Base-by-base conservation (phyloP, 2,797 vertebrate species). In the Rhinichthys osculus region DNA sequence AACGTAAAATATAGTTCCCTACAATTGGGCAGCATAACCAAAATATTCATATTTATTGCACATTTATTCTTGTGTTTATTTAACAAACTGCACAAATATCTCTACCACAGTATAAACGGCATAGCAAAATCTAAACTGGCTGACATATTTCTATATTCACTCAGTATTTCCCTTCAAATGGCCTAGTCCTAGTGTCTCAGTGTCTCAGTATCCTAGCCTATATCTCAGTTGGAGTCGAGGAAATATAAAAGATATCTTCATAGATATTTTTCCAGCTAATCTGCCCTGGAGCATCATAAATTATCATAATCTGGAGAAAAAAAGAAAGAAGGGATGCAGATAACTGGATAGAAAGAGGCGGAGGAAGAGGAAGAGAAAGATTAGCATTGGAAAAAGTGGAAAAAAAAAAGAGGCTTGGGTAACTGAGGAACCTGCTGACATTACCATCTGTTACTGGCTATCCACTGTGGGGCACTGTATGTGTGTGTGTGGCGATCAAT, bases 361-460 rank as follows among this genome's bases (percentile, higher is more conserved):
- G 30, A 79, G 40, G 40, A 6, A 62, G 23, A 78, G 57, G 54
- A 7, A 33, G 30, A 84, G 11, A 64, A 52, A 67, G 35, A 74
- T 71, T 77, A 74, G 80, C 38, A 82, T 62, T 40, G 27, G 33
- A 74, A 64, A 67, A 72, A 40, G 67, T 71, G 79, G 72, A 27
- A 27, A 27, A 27, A 71, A 64, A 71, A 88, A 74, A 79, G 10
- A 80, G 78, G 76, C 67, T 47, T 69, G 71, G 47, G 72, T 81
- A 82, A 81, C 79, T 82, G 59, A 78, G 78, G 69, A 85, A 82
- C 84, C 82, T 83, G 86, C 88, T 89, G 89, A 90, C 87, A 88
- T 62, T 82, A 78, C 90, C 90, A 90, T 89, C 89, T 91, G 89
- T 87, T 88, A 84, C 50, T 62, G 85, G 79, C 74, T 87, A 67